These are phyloP conservation scores for Brachionus koreanus DNA, from an alignment of 1,140 invertebrate species.

Conservation along the genomic window DNA sequence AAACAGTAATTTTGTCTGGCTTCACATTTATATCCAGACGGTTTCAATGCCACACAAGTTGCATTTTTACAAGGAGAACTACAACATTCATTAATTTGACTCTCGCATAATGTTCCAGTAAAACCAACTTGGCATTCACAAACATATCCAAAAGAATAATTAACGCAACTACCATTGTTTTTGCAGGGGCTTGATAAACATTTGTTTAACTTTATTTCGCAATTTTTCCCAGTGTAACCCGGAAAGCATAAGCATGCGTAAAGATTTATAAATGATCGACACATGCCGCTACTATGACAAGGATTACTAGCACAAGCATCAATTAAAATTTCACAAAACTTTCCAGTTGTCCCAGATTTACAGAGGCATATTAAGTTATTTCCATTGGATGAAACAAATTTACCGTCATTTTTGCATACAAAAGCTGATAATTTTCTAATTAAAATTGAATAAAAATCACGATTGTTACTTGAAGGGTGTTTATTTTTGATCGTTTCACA, in stretches of 20 bases:
- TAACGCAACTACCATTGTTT: constrained; percentile 57
- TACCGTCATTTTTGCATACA: neutral
- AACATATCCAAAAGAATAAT: neutral
- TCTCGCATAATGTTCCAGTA: constrained; percentile 82
- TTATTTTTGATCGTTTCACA: constrained; percentile 47
- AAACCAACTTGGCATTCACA: constrained; percentile 87
- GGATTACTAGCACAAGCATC: constrained; percentile 43
- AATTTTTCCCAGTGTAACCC: neutral
- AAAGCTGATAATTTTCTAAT: neutral
- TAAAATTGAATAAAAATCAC: neutral
- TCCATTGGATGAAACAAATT: neutral
- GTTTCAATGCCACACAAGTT: constrained; percentile 68
- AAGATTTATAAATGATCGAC: neutral
- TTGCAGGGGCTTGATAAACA: constrained; percentile 46
- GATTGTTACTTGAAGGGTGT: neutral
- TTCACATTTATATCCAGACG: constrained; percentile 82
- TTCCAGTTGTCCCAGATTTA: constrained; percentile 40
- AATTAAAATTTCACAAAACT: constrained; percentile 5
- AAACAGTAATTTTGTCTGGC: constrained; percentile 56
- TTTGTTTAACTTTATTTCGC: neutral
- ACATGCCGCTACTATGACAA: constrained; percentile 39
- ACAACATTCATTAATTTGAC: constrained; percentile 72
- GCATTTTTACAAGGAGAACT: constrained; percentile 80
- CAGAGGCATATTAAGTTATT: constrained; percentile 48
- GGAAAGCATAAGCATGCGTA: neutral